Evolutionary conservation across 2,797 vertebrate species (phyloP), one percentile per base, ranked within the genome.

Genomic region (Buphagus erythrorhynchus): DNA sequence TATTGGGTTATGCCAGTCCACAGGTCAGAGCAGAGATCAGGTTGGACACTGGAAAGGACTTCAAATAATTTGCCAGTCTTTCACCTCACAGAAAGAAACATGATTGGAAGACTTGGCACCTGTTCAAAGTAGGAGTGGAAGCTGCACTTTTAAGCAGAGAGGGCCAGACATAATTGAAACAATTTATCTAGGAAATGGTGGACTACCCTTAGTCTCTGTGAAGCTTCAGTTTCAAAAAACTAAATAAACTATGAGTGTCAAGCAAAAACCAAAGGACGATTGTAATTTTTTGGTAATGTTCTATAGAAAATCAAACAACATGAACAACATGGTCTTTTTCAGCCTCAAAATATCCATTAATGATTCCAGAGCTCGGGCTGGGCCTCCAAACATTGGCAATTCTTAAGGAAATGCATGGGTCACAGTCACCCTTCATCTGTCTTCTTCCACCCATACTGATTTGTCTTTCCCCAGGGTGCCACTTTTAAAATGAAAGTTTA

Each of bases 311-410:
- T 31, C 48, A 72, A 86, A 57, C 26, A 65, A n/a, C 40, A 51
- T 21, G 10, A 93, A 85, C 31, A 58, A 13, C 18, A 25, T 4
- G 6, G 29, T 59, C 45, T 82, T 71, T 55, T 62, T 55, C 16
- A 87, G 36, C 22, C 51, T 79, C 43, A 59, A 77, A 88, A 91
- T 80, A 26, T 13, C 45, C n/a, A 77, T 7, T 8, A 83, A 57
- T 61, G 35, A 74, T 38, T 86, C 36, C 45, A 88, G 36, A 54
- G 46, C 17, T 69, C 46, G 46, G n/a, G 55, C 18, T 69, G 59
- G 10, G 21, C 40, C 46, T 94, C 72, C 58, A 92, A 96, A 96
- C 52, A 90, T 40, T 76, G 89, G 78, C 94, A 92, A 58, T 91
- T 89, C 36, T 71, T 59, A 40, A 40, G n/a, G 24, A 72, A 57